Percentiles rank a stretch among this genome's conserved stretches.
Conservation (phyloP, 1,140 invertebrate species). For the Dryas iulia region DNA sequence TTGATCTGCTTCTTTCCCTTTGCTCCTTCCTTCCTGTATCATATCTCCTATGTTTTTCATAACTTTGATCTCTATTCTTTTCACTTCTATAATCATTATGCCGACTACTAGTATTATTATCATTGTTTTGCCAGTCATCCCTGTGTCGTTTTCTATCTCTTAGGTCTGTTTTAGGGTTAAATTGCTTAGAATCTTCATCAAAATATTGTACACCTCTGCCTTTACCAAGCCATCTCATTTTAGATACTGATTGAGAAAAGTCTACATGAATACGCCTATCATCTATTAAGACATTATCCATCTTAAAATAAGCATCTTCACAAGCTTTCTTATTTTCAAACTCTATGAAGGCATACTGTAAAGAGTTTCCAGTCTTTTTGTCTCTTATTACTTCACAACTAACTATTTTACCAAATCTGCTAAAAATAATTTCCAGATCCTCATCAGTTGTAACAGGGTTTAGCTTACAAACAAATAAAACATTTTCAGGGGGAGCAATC, state of each 20-base stretch:
- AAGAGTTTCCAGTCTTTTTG: constrained; percentile 94
- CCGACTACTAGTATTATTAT: constrained; percentile 13
- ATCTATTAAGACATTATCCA: constrained; percentile 99
- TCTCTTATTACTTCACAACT: constrained; percentile 99
- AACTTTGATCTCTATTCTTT: constrained; percentile 23
- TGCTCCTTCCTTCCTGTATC: constrained; percentile 28
- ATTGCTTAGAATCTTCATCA: constrained; percentile 41
- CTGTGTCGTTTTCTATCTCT: constrained; percentile 10
- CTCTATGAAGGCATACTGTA: constrained; percentile 99
- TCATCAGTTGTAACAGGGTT: constrained; percentile 99
- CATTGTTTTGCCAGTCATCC: constrained; percentile 17
- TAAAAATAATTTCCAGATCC: constrained; percentile 98
- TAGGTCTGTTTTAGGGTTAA: constrained; percentile 19
- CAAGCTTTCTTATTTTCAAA: constrained; percentile 97
- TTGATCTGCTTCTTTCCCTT: constrained; percentile 16
- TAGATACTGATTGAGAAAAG: constrained; percentile 98
- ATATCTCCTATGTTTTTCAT: constrained; percentile 19
- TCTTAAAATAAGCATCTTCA: constrained; percentile 99
- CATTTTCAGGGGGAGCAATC: constrained; percentile 98
- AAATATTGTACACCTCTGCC: constrained; percentile 85
- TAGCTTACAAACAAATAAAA: constrained; percentile 99
- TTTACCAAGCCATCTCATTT: constrained; percentile 93
- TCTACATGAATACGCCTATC: constrained; percentile 99
- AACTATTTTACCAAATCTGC: constrained; percentile 96
- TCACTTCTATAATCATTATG: constrained; percentile 28